Conservation (phyloP, 2,113 vertebrate genomes). For the Python bivittatus region DNA sequence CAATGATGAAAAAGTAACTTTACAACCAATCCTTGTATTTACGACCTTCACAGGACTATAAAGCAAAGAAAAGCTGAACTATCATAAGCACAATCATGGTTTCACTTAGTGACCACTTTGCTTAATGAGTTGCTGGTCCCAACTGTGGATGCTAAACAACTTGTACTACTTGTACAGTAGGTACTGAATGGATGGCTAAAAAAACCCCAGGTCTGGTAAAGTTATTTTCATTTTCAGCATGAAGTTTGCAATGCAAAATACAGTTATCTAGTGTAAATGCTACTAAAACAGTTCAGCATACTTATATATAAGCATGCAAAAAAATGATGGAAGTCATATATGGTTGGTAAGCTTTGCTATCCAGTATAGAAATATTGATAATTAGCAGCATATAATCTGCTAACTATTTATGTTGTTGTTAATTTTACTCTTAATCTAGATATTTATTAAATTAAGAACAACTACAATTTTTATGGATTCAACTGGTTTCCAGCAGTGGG, state of each 20-base stretch:
- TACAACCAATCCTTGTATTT: background rate
- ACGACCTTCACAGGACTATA: background rate
- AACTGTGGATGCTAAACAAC: background rate
- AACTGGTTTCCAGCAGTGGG: background rate
- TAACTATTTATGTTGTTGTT: too few species aligned
- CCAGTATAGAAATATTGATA: background rate
- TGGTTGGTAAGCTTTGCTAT: background rate
- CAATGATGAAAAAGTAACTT: background rate
- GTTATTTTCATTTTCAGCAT: background rate
- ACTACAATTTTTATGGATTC: background rate
- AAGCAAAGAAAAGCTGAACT: background rate
- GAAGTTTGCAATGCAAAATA: background rate
- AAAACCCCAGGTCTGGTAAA: background rate
- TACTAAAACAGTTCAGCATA: background rate
- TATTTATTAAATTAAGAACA: background rate
- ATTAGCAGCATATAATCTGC: background rate
- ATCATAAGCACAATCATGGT: background rate
- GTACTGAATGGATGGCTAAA: background rate
- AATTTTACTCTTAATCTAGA: too few species aligned
- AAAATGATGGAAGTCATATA: background rate
- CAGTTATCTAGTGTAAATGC: background rate
- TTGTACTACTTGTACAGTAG: background rate
- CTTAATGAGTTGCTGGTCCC: background rate
- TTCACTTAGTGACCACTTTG: background rate
- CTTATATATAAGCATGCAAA: background rate